A percentile compares a stretch with the other conserved stretches of the same genome.
These are phyloP conservation scores for Tapirus indicus DNA, from an alignment of 2,797 vertebrate species.

Conservation along the genomic window DNA sequence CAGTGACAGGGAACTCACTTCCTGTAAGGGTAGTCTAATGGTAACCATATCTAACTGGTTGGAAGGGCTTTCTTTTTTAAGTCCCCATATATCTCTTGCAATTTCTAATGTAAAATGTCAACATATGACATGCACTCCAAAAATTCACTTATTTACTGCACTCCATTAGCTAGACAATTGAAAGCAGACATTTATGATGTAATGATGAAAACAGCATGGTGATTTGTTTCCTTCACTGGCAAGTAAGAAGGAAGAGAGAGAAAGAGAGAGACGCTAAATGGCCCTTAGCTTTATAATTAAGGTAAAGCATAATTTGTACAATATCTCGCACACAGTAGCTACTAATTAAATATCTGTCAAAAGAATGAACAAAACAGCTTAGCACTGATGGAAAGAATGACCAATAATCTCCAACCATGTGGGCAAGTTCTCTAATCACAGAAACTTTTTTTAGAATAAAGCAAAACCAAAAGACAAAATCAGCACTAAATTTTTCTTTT, in stretches of 20 bases:
- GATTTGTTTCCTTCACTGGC: conserved; percentile 54
- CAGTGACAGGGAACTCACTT: background rate
- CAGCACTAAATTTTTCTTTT: background rate
- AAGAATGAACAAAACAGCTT: conserved; percentile 31
- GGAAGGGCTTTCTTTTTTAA: background rate
- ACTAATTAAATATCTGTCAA: conserved; percentile 51
- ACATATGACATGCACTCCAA: conserved; percentile 18
- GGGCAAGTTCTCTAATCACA: background rate
- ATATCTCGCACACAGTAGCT: background rate
- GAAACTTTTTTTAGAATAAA: background rate
- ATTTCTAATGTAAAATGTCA: conserved; percentile 60
- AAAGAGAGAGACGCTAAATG: background rate
- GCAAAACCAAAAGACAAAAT: conserved; percentile 22
- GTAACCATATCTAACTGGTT: background rate
- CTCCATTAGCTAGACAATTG: conserved; percentile 58
- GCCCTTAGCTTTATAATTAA: background rate
- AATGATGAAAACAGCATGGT: conserved; percentile 41
- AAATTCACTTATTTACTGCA: conserved; percentile 13
- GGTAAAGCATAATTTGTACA: background rate
- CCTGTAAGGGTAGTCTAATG: background rate
- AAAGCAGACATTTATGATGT: conserved; percentile 49
- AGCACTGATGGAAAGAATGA: background rate
- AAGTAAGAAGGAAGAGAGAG: background rate
- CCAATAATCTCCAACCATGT: background rate
- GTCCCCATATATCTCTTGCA: background rate